Evolutionary conservation across 2,888 invertebrate genomes (phyloP).

Genomic region (Eucera pruinosa): DNA sequence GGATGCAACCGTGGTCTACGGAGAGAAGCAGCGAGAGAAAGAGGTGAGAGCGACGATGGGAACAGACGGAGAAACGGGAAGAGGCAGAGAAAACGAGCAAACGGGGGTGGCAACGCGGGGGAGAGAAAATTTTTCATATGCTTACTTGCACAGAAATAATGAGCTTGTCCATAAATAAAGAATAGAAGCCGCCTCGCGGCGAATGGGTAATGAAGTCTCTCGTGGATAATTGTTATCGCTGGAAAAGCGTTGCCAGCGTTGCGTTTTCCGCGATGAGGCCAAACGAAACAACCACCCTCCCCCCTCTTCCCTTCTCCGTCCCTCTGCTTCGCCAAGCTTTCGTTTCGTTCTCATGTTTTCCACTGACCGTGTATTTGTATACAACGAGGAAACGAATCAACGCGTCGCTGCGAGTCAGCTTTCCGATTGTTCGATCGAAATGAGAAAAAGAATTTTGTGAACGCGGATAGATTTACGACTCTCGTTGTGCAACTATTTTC

Average conservation of each 20-base stretch:
- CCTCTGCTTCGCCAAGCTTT: constrained; percentile 1
- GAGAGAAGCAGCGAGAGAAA: constrained; percentile 18
- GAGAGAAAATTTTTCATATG: constrained; percentile 82
- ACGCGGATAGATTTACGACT: background rate
- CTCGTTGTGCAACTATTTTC: constrained; percentile 15
- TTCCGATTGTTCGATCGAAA: constrained; percentile 3
- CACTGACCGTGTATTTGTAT: background rate
- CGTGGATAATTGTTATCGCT: constrained; percentile 82
- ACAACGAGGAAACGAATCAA: constrained; percentile 12
- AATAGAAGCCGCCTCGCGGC: constrained; percentile 80
- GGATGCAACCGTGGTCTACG: constrained; percentile 32
- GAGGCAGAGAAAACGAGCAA: constrained; percentile 25
- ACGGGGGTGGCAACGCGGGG: constrained; percentile 48
- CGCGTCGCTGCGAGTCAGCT: background rate
- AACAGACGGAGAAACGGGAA: constrained; percentile 37
- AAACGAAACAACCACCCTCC: constrained; percentile 41
- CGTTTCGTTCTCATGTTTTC: background rate
- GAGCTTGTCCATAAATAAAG: constrained; percentile 84
- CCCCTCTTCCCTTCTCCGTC: background rate
- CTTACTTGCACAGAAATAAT: constrained; percentile 84
- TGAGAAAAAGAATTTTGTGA: constrained; percentile 6
- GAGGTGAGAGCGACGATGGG: constrained; percentile 32
- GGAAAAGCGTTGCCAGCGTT: constrained; percentile 73
- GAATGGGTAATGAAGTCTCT: constrained; percentile 83
- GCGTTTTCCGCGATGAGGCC: constrained; percentile 70